Evolutionary conservation across 2,888 invertebrate species (phyloP).

Genomic region (Miltochrista miniata): DNA sequence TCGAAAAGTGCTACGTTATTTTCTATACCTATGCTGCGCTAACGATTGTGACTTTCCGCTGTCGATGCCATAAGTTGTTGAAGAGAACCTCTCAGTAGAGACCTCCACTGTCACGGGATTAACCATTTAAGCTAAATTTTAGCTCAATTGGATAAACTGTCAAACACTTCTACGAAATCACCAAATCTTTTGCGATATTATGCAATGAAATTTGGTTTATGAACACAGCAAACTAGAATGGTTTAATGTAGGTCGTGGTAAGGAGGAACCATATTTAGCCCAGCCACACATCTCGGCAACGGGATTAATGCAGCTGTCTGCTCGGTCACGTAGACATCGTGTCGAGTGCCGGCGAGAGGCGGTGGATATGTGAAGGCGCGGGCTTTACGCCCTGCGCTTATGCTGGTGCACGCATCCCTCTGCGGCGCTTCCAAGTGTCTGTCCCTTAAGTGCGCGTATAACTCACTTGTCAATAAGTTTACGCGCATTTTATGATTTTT

Average conservation of each 20-base stretch:
- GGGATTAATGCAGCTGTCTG: conserved; percentile 74
- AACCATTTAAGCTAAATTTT: no score
- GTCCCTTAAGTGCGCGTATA: conserved; percentile 16
- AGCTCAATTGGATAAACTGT: no score
- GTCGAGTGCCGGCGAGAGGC: conserved; percentile 63
- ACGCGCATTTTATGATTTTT: conserved; percentile 3
- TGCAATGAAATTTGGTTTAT: no score
- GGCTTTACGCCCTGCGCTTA: conserved; percentile 40
- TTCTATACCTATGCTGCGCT: no score
- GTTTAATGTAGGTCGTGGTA: conserved; percentile 27
- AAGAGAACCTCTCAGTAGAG: no score
- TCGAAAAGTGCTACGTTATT: no score
- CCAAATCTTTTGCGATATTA: no score
- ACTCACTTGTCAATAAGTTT: conserved; percentile 46
- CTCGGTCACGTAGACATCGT: conserved; percentile 73
- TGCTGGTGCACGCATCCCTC: conserved; percentile 58
- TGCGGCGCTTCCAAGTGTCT: conserved; percentile 9
- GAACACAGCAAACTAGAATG: no score
- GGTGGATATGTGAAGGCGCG: conserved; percentile 30
- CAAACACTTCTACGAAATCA: no score
- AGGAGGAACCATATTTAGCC: conserved; percentile 43
- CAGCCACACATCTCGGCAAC: conserved; percentile 45
- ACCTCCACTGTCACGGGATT: no score
- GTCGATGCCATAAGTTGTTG: no score
- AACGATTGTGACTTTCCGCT: no score